phyloP scores from a whole-genome alignment of 1,140 invertebrate genomes.

The Magallana angulata region DNA sequence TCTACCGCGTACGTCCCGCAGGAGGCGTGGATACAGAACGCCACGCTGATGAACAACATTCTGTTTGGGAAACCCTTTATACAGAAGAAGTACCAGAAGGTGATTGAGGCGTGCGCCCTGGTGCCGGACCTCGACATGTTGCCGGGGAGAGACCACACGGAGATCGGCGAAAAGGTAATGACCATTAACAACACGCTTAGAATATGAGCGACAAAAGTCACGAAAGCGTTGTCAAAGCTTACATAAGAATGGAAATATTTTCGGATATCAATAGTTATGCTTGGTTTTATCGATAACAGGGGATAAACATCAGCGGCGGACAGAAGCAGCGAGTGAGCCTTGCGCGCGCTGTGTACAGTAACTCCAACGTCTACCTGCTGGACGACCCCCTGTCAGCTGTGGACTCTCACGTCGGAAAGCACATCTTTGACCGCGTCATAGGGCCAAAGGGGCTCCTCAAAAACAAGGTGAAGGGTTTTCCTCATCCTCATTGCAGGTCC shows the following conservation, averaged over 20 bases:
- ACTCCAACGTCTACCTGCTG: constrained; percentile 86
- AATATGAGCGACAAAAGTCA: background rate
- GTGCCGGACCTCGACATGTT: constrained; percentile 86
- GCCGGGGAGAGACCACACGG: constrained; percentile 85
- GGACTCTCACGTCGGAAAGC: constrained; percentile 79
- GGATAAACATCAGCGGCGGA: constrained; percentile 78
- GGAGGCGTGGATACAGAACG: constrained; percentile 86
- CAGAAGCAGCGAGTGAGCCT: constrained; percentile 81
- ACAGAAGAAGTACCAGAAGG: constrained; percentile 76
- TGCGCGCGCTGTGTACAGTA: constrained; percentile 79
- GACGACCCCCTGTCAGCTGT: constrained; percentile 82
- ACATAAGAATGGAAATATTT: background rate
- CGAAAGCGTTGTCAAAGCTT: background rate
- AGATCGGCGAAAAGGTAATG: constrained; percentile 77
- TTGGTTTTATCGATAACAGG: constrained; percentile 48
- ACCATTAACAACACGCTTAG: background rate
- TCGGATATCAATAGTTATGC: background rate
- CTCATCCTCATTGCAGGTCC: no score
- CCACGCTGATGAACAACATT: constrained; percentile 85
- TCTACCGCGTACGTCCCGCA: constrained; percentile 88
- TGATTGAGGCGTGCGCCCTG: constrained; percentile 82
- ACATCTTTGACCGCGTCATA: constrained; percentile 77
- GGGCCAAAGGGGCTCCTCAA: constrained; percentile 82
- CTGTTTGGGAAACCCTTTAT: constrained; percentile 82
- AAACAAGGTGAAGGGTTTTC: constrained; percentile 64